A percentile compares a stretch with the other conserved stretches of the same genome.
Conservation (phyloP, 1,140 invertebrate genomes). For the Ceratoteleas bidentatus region DNA sequence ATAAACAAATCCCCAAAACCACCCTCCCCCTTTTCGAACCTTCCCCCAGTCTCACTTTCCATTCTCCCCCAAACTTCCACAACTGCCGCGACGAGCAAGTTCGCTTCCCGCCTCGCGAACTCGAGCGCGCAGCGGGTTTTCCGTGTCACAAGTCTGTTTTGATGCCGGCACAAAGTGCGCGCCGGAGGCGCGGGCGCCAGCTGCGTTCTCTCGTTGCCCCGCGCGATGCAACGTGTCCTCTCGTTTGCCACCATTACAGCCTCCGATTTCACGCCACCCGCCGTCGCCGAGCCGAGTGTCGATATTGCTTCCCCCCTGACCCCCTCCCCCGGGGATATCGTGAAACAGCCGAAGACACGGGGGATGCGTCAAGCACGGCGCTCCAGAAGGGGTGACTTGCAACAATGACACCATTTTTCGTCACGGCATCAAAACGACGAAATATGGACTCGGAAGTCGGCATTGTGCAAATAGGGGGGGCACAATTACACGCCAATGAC, state of each 20-base stretch:
- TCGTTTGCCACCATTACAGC: conserved; percentile 18
- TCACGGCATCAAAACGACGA: conserved; percentile 26
- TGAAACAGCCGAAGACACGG: conserved; percentile 23
- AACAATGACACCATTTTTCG: conserved; percentile 27
- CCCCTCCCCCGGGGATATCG: too few relatives aligned
- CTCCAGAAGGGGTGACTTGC: conserved; percentile 39
- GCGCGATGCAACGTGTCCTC: conserved; percentile 35
- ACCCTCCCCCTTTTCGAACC: too few relatives aligned
- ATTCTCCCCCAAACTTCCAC: too few relatives aligned
- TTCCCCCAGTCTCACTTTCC: too few relatives aligned
- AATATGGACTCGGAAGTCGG: too few relatives aligned
- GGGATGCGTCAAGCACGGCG: conserved; percentile 30
- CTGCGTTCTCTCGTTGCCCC: conserved; percentile 35
- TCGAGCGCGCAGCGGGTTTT: conserved; percentile 34
- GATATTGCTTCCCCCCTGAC: conserved; percentile 21
- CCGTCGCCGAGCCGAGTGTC: conserved; percentile 36
- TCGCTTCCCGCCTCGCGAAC: neutral
- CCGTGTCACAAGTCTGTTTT: conserved; percentile 17
- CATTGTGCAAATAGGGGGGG: conserved; percentile 38
- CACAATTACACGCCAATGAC: conserved; percentile 37
- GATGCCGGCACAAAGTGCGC: conserved; percentile 17
- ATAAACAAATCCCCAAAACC: too few relatives aligned
- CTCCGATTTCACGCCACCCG: conserved; percentile 50
- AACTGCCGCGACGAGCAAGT: too few relatives aligned
- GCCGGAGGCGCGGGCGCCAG: conserved; percentile 41